Evolutionary conservation across 2,797 vertebrate genomes (phyloP).

Genomic region (Smutsia temminckii): DNA sequence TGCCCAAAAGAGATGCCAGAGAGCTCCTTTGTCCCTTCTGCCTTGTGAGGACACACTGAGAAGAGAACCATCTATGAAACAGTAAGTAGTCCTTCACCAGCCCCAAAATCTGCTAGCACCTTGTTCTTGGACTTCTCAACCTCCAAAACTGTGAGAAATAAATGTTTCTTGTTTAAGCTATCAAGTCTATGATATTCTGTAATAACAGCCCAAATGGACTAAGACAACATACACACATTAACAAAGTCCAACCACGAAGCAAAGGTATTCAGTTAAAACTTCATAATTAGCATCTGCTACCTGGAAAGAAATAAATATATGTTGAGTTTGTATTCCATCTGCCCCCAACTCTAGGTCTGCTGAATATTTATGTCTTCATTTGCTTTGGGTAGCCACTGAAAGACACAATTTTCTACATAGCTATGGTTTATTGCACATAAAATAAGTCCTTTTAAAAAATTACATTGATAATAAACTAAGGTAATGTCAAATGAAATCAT

Average conservation of each 20-base stretch:
- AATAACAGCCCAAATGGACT: background rate
- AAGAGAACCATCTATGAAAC: background rate
- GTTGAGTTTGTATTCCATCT: background rate
- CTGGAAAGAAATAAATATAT: background rate
- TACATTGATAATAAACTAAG: background rate
- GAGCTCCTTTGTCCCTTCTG: background rate
- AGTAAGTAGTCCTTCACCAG: background rate
- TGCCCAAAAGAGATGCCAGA: background rate
- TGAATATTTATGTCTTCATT: conserved; percentile 8
- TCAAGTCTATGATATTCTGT: background rate
- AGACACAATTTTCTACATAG: background rate
- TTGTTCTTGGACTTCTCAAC: background rate
- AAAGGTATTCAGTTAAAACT: background rate
- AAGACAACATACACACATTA: background rate
- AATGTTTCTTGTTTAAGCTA: background rate
- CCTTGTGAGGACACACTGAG: background rate
- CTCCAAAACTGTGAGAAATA: background rate
- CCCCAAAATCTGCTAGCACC: background rate
- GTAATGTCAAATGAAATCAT: background rate
- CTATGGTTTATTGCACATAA: background rate
- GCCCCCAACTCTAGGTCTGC: background rate
- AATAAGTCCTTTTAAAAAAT: conserved; percentile 1
- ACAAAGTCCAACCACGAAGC: background rate
- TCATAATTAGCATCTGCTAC: background rate
- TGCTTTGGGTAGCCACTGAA: background rate